Percentiles rank a stretch among this genome's conserved stretches.
Conservation (phyloP, 2,113 vertebrate genomes). For the Callipepla squamata region DNA sequence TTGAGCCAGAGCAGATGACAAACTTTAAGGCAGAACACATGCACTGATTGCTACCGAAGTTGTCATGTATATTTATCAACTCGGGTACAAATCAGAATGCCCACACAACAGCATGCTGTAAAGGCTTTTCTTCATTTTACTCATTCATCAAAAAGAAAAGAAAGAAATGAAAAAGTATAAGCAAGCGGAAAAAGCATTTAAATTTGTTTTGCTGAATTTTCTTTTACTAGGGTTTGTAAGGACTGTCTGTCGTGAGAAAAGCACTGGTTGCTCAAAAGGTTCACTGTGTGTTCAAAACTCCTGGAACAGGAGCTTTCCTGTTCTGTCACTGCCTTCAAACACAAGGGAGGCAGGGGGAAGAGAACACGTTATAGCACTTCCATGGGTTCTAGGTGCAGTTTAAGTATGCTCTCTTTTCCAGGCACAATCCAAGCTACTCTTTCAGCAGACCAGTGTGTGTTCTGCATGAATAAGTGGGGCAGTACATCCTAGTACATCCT, state of each 20-base stretch:
- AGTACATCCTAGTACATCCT: neutral
- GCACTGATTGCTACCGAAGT: neutral
- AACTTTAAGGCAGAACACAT: neutral
- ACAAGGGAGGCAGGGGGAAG: neutral
- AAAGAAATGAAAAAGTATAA: neutral
- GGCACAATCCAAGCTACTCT: neutral
- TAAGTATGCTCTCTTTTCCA: neutral
- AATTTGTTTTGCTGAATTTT: conserved; percentile 2
- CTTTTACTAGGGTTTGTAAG: neutral
- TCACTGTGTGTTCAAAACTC: conserved; percentile 9
- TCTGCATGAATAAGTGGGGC: neutral
- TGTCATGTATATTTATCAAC: conserved; percentile 11
- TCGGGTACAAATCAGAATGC: neutral
- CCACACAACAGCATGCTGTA: neutral
- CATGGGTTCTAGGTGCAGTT: neutral
- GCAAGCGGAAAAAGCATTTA: neutral
- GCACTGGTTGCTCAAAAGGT: neutral
- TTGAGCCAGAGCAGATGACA: neutral
- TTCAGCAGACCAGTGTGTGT: neutral
- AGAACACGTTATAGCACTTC: neutral
- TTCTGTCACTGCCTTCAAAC: neutral
- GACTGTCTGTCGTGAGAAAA: conserved; percentile 36
- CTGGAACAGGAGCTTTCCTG: neutral
- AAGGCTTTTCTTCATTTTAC: conserved; percentile 3
- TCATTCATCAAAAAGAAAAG: neutral